These are phyloP conservation scores for Manacus vitellinus DNA, from an alignment of 2,113 vertebrate genomes.

Conservation along the genomic window DNA sequence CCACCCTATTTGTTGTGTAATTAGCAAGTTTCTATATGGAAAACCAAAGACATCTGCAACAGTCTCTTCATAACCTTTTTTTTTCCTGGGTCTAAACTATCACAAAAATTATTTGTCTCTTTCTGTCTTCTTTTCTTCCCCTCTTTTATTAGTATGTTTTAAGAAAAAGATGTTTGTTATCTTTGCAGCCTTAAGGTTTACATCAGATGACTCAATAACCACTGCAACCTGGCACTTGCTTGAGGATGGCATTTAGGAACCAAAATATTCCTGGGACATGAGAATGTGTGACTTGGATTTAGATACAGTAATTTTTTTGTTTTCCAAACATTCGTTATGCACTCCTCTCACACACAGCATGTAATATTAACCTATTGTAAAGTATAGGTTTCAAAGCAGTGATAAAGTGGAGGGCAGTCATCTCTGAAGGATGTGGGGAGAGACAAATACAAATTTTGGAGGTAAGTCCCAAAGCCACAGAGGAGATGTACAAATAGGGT, in stretches of 20 bases:
- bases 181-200: neutral
- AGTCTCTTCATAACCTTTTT: neutral
- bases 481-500: neutral
- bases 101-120: neutral
- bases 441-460: neutral
- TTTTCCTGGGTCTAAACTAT: neutral
- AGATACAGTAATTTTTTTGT: neutral
- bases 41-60: neutral
- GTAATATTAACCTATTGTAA: neutral
- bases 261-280: neutral
- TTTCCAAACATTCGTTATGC: neutral
- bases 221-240: neutral
- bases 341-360: neutral
- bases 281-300: constrained; percentile 23
- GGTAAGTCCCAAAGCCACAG: neutral
- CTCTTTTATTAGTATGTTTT: neutral
- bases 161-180: neutral
- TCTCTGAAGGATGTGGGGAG: constrained; percentile 1
- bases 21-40: neutral
- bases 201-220: neutral
- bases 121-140: neutral
- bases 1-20: neutral
- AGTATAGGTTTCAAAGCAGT: constrained; percentile 13
- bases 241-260: neutral
- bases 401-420: neutral